Evolutionary conservation across 2,797 vertebrate genomes (phyloP).

Genomic region (Paguma larvata): DNA sequence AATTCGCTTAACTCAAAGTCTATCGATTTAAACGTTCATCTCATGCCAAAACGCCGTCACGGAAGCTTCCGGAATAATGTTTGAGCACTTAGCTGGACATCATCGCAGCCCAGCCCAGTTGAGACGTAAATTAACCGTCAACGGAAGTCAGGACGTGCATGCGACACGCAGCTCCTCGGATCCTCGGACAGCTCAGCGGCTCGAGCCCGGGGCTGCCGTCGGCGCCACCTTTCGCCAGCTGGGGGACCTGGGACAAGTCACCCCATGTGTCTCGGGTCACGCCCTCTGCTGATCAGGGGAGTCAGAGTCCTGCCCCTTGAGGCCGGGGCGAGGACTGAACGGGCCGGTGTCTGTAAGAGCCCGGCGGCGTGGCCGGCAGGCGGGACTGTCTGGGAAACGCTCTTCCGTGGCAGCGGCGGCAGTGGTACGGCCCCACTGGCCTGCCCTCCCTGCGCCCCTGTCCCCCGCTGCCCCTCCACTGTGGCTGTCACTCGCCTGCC

Average conservation of each 20-base stretch:
- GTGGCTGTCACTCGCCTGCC: background rate
- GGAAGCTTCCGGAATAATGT: background rate
- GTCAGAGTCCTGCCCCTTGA: too few species aligned
- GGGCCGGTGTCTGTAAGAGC: fast-evolving
- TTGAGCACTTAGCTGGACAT: background rate
- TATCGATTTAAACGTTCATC: background rate
- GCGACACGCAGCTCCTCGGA: background rate
- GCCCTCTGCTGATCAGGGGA: background rate
- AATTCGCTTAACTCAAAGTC: background rate
- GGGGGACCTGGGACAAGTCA: background rate
- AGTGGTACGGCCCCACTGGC: fast-evolving
- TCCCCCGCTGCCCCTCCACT: fast-evolving
- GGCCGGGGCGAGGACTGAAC: background rate
- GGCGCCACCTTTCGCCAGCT: fast-evolving
- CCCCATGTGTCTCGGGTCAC: fast-evolving
- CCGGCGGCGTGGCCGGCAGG: background rate
- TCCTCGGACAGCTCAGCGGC: background rate
- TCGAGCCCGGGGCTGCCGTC: background rate
- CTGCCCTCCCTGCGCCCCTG: background rate
- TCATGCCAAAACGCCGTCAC: background rate
- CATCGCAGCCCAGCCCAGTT: background rate
- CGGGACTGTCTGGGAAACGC: fast-evolving
- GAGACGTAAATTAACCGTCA: background rate
- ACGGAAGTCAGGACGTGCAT: fast-evolving
- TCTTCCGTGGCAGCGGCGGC: fast-evolving